Percentiles rank a stretch among this genome's conserved stretches.
These are phyloP conservation scores for Alaudala cheleensis DNA, from an alignment of 2,113 vertebrate species.

Conservation along the genomic window DNA sequence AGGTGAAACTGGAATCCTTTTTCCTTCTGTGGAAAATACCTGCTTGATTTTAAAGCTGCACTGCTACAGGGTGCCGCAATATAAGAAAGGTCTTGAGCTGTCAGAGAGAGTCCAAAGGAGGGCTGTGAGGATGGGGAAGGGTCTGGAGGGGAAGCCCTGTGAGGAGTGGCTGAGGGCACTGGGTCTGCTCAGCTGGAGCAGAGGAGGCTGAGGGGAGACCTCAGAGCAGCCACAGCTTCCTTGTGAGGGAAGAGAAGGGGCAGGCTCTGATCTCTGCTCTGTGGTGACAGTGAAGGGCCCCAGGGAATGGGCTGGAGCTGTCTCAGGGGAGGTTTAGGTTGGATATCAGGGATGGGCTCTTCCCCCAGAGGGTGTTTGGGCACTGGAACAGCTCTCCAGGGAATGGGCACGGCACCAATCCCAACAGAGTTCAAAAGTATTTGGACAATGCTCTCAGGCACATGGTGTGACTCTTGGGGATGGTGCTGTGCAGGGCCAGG, in stretches of 20 bases:
- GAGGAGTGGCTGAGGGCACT: background rate
- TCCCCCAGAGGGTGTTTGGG: too few relatives aligned
- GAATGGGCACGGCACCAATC: background rate
- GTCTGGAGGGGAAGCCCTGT: background rate
- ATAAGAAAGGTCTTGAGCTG: rapidly evolving
- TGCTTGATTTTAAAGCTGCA: too few relatives aligned
- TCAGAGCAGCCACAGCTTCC: background rate
- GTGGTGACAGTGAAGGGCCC: background rate
- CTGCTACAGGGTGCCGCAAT: background rate
- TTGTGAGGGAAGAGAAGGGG: background rate
- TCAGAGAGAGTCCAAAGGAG: background rate
- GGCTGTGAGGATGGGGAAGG: background rate
- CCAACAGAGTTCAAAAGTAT: too few relatives aligned
- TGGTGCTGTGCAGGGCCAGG: background rate
- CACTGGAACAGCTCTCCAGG: background rate
- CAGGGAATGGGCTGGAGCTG: background rate
- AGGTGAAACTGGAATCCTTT: too few relatives aligned
- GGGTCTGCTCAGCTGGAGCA: background rate
- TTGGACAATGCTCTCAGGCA: background rate
- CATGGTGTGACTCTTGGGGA: too few relatives aligned
- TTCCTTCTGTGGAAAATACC: too few relatives aligned
- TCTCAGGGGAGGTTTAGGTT: background rate
- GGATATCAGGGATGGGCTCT: background rate
- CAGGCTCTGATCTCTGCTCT: background rate
- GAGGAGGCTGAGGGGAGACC: background rate